A percentile compares a stretch with the other conserved stretches of the same genome.
These are phyloP conservation scores for Merodon equestris DNA, from an alignment of 2,888 invertebrate genomes.

Conservation along the genomic window DNA sequence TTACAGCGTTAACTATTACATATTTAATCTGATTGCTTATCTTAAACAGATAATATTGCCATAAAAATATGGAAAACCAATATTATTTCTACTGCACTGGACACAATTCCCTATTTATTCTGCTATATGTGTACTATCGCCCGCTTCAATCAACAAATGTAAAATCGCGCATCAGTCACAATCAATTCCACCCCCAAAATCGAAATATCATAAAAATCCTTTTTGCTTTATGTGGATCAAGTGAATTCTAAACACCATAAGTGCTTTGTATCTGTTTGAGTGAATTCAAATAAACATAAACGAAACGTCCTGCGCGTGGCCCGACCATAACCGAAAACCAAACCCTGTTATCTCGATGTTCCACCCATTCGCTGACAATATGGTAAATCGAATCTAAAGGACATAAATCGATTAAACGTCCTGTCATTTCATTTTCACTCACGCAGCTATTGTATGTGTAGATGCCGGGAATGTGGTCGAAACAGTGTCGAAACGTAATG, in stretches of 20 bases:
- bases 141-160: too few species aligned
- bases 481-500: slow-evolving; percentile 9
- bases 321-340: slow-evolving; percentile 14
- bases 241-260: slow-evolving; percentile 17
- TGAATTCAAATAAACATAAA: slow-evolving; percentile 57
- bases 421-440: slow-evolving; percentile 77
- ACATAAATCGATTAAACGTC: slow-evolving; percentile 76
- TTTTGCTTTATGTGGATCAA: slow-evolving; percentile 14
- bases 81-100: too few species aligned
- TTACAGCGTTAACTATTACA: too few species aligned
- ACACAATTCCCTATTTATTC: too few species aligned
- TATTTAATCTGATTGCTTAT: too few species aligned
- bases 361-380: slow-evolving; percentile 67
- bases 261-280: too few species aligned
- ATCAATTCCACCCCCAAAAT: slow-evolving; percentile 15
- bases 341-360: slow-evolving; percentile 58
- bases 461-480: not conserved
- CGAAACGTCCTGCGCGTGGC: slow-evolving; percentile 57
- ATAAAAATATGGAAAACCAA: too few species aligned
- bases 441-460: slow-evolving; percentile 57
- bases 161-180: too few species aligned
- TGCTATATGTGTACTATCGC: too few species aligned
- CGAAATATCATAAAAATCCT: slow-evolving; percentile 51
- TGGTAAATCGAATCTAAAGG: slow-evolving; percentile 70
- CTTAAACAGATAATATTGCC: too few species aligned